Evolutionary conservation across 2,888 invertebrate species (phyloP).

Genomic region (Cancer borealis): DNA sequence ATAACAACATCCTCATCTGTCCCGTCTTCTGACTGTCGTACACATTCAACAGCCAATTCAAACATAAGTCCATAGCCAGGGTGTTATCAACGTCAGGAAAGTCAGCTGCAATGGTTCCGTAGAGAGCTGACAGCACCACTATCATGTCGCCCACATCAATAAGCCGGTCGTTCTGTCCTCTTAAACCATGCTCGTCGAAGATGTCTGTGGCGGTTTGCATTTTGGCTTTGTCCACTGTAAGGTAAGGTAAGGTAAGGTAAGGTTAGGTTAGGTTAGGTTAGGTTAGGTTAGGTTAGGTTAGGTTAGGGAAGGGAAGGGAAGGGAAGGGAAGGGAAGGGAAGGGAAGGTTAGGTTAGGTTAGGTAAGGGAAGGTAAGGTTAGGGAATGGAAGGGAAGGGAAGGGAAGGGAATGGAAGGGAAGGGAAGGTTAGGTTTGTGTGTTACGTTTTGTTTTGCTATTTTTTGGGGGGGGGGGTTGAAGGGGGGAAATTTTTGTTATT

Average conservation of each 20-base stretch:
- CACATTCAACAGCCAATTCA: conserved; percentile 99
- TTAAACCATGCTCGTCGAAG: conserved; percentile 94
- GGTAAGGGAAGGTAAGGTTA: no score
- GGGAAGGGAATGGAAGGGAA: no score
- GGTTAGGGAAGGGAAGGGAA: no score
- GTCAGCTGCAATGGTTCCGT: conserved; percentile 79
- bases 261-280: no score
- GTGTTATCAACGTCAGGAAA: conserved; percentile 85
- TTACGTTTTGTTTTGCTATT: no score
- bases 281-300: no score
- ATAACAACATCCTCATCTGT: conserved; percentile 96
- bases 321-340: no score
- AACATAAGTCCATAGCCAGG: conserved; percentile 95
- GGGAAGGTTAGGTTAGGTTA: no score
- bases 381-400: no score
- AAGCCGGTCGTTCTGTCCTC: conserved; percentile 95
- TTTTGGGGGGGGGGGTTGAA: no score
- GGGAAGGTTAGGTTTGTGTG: no score
- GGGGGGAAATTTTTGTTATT: no score
- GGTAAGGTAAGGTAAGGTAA: not conserved
- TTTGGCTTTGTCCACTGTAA: conserved; percentile 89
- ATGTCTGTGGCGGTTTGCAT: conserved; percentile 92
- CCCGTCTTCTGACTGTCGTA: conserved; percentile 95
- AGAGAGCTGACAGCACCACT: conserved; percentile 94
- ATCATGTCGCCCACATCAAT: conserved; percentile 99